Evolutionary conservation across 2,797 vertebrate genomes (phyloP), one percentile per base, ranked within the genome.

Genomic region (Phaenicophaeus curvirostris): DNA sequence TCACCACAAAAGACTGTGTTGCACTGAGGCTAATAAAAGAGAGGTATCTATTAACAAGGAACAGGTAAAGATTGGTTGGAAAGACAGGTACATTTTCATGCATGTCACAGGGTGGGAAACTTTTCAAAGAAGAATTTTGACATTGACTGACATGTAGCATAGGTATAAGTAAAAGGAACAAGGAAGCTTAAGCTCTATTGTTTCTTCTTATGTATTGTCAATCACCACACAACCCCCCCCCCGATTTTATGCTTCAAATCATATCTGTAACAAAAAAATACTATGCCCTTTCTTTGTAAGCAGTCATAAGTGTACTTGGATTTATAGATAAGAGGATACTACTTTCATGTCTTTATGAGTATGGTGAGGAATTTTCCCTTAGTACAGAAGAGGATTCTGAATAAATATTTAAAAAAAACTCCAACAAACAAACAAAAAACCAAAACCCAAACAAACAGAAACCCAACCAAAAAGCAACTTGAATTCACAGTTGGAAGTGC

Each of bases 171-270:
- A 94, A 74, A 42, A 73, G 61, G 48, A 87, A 48, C 9, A 78
- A 63, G 50, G 19, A 82, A 89, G 80, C 6, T 39, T 51, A 31
- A 75, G 3, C 6, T 77, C 15, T 68, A 41, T 44, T 57, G 3
- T 84, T 84, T 86, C 46, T 73, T 74, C 44, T 33, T 41, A 88
- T 78, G 14, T 33, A 30, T 8, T 73, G 19, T 41, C 4, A 48
- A 85, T 90, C 28, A 0, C 0, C n/a, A n/a, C n/a, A n/a, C n/a
- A n/a, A n/a, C 1, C 0, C 28, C 0, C 0, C 1, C 0, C 1
- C 24, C 16, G 4, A 19, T 66, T 79, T 87, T 63, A 65, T 39
- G 4, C 28, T 81, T 83, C 58, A 3, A 46, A 10, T 31, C 8
- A 85, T 63, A 87, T 28, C 9, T n/a, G 19, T 61, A 72, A 39